Evolutionary conservation across 2,797 vertebrate species (phyloP), one percentile per base, ranked within the genome.

Genomic region (Chaenodraco wilsoni): DNA sequence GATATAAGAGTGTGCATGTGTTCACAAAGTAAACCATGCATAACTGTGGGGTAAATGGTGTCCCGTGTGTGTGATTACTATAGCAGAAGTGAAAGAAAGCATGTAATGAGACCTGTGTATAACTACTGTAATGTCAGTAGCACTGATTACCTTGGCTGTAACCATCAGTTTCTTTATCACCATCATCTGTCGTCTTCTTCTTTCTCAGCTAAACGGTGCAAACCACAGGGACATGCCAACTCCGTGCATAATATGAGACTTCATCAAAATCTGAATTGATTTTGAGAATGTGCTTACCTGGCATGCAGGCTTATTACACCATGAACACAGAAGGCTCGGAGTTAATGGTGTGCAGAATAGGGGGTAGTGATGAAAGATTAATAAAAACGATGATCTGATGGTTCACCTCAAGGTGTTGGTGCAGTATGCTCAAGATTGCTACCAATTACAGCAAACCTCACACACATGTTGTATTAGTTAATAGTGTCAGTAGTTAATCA

Each of bases 241-340:
- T 11, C 23, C 2, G 0, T 54, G 37, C 49, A 21, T 10, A 74
- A 75, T 57, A 15, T 21, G 37, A 78, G 51, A 21, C 50, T 69
- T 83, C 48, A 76, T 78, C 72, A 63, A 56, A 64, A 54, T 46
- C 73, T 37, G 67, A 56, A 82, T 74, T 57, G 21, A 73, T 78
- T 37, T 65, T 81, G 49, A 76, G 19, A 55, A 80, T 72, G 66
- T 82, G 72, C 74, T 79, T 66, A 77, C 46, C 60, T 72, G 66
- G 68, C 69, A 65, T 37, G 19, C 51, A 46, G 10, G 58, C 56
- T 15, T 48, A 44, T 65, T 3, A 56, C 64, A 51, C 51, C 57
- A n/a, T 64, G 65, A 51, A 71, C 52, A 68, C 52, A 52, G 3
- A 65, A 19, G 17, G 27, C 33, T 27, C 27, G 46, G 43, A 79